Evolutionary conservation across 2,113 vertebrate genomes (phyloP), one percentile per base, ranked within the genome.

Genomic region (Natator depressus): DNA sequence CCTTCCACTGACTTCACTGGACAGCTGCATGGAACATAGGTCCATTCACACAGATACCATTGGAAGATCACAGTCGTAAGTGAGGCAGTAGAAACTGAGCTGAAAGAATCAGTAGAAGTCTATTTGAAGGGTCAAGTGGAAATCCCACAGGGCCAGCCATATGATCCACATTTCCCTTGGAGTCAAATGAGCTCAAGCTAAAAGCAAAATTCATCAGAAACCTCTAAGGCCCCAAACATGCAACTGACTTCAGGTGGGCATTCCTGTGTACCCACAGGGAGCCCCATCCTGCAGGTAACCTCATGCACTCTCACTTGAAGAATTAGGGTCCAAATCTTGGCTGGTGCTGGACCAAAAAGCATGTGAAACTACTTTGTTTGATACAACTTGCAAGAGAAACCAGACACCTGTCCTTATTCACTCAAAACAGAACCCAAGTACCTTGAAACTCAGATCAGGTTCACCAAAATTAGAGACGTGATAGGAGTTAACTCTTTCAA

Each of bases 261-360:
- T 22, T 72, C 65, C 65, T 4, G 9, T 38, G 65, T 38, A 72
- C 65, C 13, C 7, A n/a, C 1, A 1, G 53, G 25, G 55, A 53
- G 24, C 9, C 24, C 19, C 13, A 16, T 54, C 53, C 8, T 54
- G 7, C 24, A 4, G 1, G 1, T 12, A 10, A 46, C 5, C 53
- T 83, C 50, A 24, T 14, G 42, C 65, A 24, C 27, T 69, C 51
- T 38, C 1, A 31, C 35, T n/a, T 69, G n/a, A 79, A 49, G 5
- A 38, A 50, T 62, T 62, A 8, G 11, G 35, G 75, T 12, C 12
- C 20, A 65, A 25, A 3, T 57, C 79, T 25, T 27, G 55, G 25
- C 22, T 27, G 54, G 25, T 57, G 24, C 55, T 27, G 47, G 10
- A 22, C 4, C 8, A 17, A 86, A 94, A 65, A 31, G 1, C 35